Conservation (phyloP, 1,140 invertebrate species). For the Drosophila nikananu region DNA sequence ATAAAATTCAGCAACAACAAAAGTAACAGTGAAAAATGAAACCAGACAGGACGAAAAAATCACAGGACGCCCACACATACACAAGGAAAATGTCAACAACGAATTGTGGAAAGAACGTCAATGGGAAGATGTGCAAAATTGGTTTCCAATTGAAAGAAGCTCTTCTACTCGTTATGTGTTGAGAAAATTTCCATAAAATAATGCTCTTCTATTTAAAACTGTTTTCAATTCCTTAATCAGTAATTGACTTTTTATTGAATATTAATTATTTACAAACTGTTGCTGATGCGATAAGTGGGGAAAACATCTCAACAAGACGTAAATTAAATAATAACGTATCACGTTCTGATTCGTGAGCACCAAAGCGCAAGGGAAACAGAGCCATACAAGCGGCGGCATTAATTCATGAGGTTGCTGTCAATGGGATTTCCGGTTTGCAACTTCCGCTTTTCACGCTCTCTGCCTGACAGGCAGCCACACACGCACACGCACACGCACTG, state of each 20-base stretch:
- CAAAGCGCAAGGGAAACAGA: constrained; percentile 21
- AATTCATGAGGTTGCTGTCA: constrained; percentile 75
- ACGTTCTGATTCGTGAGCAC: constrained; percentile 17
- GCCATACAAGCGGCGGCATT: constrained; percentile 64
- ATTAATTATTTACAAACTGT: constrained; percentile 48
- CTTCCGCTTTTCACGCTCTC: constrained; percentile 72
- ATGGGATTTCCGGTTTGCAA: constrained; percentile 75
- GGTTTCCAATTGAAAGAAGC: neutral
- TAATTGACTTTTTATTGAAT: constrained; percentile 19
- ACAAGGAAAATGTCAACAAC: constrained; percentile 64
- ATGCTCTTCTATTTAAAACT: neutral
- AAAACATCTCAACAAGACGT: constrained; percentile 33
- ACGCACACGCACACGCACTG: constrained; percentile 11
- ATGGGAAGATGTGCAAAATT: constrained; percentile 38
- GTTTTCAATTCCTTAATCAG: constrained; percentile 8
- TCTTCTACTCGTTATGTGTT: neutral
- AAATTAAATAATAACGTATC: constrained; percentile 51
- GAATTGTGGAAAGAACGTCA: constrained; percentile 62
- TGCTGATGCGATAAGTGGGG: constrained; percentile 18
- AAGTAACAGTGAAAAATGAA: constrained; percentile 54
- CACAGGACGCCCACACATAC: constrained; percentile 11
- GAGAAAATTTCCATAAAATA: constrained; percentile 4
- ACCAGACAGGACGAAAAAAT: constrained; percentile 21
- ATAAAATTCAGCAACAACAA: constrained; percentile 78
- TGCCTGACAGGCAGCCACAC: constrained; percentile 31